Evolutionary conservation across 2,888 invertebrate genomes (phyloP), one percentile per base, ranked within the genome.

Genomic region (Lottia scabra): DNA sequence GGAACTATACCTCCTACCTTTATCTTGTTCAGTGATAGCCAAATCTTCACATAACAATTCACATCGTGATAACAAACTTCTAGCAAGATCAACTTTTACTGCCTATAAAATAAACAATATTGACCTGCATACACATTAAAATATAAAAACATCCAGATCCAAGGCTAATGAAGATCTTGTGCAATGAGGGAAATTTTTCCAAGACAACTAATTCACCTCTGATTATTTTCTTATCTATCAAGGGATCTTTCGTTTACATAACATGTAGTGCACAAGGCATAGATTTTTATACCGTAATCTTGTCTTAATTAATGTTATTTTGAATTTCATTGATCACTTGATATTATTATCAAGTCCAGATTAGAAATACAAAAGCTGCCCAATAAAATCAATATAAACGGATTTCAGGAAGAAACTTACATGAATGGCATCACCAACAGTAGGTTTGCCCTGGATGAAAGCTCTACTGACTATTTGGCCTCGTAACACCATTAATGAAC

Each of bases 31-130:
- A 80, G 96, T 94, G 30, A 89, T 81, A 26, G 89, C 84, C 70
- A 97, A 91, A 71, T 96, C 96, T 90, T 97, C 97, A 92, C 96
- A 96, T 87, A 97, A 95, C 92, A 97, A 94, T 84, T 96, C 96
- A 85, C 97, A 93, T 76, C 97, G 92, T 15, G 96, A 94, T 15
- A 94, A 93, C 72, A 97, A 90, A 70, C 97, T 97, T 73, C 97
- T 92, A 77, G 96, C 91, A 30, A 97, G 93, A 86, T 98, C 97
- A 87, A 94, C 93, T 85, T 94, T 94, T 15, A 97, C 91, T 27
- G 95, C 94, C 78, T 91, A 74, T 0, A 80, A 65, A 65, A 15
- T 64, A 63, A 26, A 10, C 15, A 44, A 15, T 16, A 26, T 26
- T 45, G 16, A 67, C 4, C 15, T 19, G 19, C 0, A 48, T 38